phyloP scores from a whole-genome alignment of 2,797 vertebrate species.

The Anabas testudineus region DNA sequence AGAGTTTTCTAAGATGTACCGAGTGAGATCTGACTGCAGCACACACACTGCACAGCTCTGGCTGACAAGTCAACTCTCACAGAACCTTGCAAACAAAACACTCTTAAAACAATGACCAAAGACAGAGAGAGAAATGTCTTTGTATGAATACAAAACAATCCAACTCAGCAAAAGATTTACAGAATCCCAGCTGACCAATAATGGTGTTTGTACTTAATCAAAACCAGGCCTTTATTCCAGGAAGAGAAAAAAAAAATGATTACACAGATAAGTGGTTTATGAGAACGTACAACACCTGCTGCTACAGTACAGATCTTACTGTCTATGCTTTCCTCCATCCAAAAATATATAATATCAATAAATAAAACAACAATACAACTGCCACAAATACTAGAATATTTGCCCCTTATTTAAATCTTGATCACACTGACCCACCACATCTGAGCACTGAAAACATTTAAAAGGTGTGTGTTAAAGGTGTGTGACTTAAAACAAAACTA shows the following conservation, averaged over 20 bases:
- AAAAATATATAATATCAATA: no score
- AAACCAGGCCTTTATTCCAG: not conserved
- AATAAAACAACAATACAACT: not conserved
- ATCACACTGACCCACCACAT: slow-evolving; percentile 18
- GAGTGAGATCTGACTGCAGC: not conserved
- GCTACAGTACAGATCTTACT: not conserved
- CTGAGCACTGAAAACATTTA: not conserved
- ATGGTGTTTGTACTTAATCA: not conserved
- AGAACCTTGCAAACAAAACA: not conserved
- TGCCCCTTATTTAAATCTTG: slow-evolving; percentile 11
- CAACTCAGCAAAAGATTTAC: not conserved
- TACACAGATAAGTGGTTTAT: not conserved
- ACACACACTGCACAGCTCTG: not conserved
- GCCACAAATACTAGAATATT: not conserved
- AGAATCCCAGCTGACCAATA: not conserved
- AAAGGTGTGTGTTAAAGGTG: not conserved
- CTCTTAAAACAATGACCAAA: not conserved
- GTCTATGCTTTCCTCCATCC: not conserved
- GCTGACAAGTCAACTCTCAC: not conserved
- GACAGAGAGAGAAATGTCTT: not conserved
- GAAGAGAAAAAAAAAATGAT: not conserved
- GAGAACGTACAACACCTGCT: not conserved
- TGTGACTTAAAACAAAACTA: slow-evolving; percentile 5
- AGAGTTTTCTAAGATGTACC: not conserved
- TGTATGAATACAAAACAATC: not conserved